Base-by-base conservation (phyloP, 2,113 vertebrate genomes). In the Bagarius yarrelli region DNA sequence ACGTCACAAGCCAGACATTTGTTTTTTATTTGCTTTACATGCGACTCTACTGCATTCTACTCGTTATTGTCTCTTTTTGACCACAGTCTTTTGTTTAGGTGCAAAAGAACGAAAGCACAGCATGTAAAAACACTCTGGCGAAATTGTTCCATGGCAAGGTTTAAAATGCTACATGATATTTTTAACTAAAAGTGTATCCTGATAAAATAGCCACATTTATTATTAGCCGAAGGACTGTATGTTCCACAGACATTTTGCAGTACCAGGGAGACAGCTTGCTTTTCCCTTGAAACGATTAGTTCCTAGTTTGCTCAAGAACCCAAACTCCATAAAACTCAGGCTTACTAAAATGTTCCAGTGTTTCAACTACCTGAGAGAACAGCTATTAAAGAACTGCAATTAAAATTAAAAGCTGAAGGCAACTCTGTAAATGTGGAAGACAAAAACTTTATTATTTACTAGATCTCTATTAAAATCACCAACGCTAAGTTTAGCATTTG, bases 311-410 rank as follows among this genome's bases (percentile, higher is more conserved):
- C 76, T 66, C 15, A 18, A 40, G 69, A 52, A 74, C 27, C 57
- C 40, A 47, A 56, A 79, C 25, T 61, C 59, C 50, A 52, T 61
- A 69, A 66, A 75, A 76, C 52, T 1, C 32, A n/a, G 59, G 30
- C n/a, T 34, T 19, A 57, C 16, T 83, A 60, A 78, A 78, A 56
- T 52, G 50, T 79, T 52, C 60, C 69, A 66, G 61, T 50, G 67
- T 74, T 79, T 57, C 50, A 83, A 56, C 30, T 52, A 85, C 67
- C 70, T 53, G 71, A 53, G 76, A 79, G 50, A 57, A 40, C 53
- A 36, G 50, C 78, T 83, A 72, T 85, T 86, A 84, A 73, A 15
- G 23, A 61, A 57, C 44, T 75, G 76, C 81, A 79, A 66, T 79
- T 79, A 73, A 50, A 81, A 69, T 36, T 57, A 19, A 73, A n/a